These are phyloP conservation scores for Phrynosoma platyrhinos DNA, from an alignment of 2,113 vertebrate genomes.

Conservation along the genomic window DNA sequence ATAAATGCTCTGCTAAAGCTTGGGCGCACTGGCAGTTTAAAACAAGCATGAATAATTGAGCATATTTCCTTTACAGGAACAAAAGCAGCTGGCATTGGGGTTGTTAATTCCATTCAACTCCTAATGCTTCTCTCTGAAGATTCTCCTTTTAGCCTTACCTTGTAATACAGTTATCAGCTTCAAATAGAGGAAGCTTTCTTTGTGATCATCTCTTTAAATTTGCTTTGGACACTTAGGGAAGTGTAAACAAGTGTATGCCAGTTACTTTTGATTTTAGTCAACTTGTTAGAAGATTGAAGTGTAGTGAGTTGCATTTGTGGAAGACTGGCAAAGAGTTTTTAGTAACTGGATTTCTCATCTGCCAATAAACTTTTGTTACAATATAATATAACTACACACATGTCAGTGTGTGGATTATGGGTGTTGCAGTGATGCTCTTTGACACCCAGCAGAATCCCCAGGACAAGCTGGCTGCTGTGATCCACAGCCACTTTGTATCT, in stretches of 20 bases:
- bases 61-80: conserved; percentile 65
- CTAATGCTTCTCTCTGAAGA: conserved; percentile 24
- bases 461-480: too few relatives aligned
- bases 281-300: background rate
- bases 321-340: too few relatives aligned
- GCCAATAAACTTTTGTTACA: too few relatives aligned
- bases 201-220: background rate
- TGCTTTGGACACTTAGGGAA: conserved; percentile 2
- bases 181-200: conserved; percentile 16
- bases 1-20: conserved; percentile 61
- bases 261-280: background rate
- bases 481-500: too few relatives aligned
- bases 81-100: conserved; percentile 64
- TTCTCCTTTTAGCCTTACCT: conserved; percentile 20
- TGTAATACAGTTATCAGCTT: conserved; percentile 45
- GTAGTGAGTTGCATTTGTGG: too few relatives aligned
- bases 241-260: background rate
- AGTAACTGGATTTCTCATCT: too few relatives aligned
- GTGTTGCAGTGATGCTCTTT: too few relatives aligned
- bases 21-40: conserved; percentile 68
- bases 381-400: too few relatives aligned
- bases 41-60: conserved; percentile 73
- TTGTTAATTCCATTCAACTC: conserved; percentile 62
- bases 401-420: too few relatives aligned
- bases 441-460: too few relatives aligned